Evolutionary conservation across 1,140 invertebrate species (phyloP).

Genomic region (Phocides pigmalion): DNA sequence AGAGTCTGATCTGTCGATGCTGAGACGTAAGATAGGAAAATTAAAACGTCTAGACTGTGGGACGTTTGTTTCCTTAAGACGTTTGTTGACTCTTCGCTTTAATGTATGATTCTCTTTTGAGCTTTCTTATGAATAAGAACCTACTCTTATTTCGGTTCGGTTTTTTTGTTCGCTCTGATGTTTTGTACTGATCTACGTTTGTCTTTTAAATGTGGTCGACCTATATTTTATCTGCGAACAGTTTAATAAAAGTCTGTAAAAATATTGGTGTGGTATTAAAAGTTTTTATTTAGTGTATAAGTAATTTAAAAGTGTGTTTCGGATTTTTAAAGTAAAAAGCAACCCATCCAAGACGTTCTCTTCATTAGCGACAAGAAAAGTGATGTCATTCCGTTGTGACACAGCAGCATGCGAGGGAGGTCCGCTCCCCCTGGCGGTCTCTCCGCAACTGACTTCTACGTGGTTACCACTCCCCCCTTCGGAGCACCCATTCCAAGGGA

Average conservation of each 20-base stretch:
- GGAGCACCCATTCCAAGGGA: slow-evolving; percentile 43
- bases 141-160: slow-evolving; percentile 4
- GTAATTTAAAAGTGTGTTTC: neutral
- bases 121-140: slow-evolving; percentile 10
- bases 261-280: too few relatives aligned
- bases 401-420: slow-evolving; percentile 70
- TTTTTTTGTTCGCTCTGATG: slow-evolving; percentile 41
- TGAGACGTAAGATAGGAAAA: slow-evolving; percentile 68
- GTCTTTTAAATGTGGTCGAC: too few relatives aligned
- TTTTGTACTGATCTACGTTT: neutral
- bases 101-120: slow-evolving; percentile 41
- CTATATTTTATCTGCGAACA: too few relatives aligned
- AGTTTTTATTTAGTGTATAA: neutral
- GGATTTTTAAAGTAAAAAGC: slow-evolving; percentile 48
- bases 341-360: slow-evolving; percentile 72
- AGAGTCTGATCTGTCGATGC: slow-evolving; percentile 62
- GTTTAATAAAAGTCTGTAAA: neutral
- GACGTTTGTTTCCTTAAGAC: slow-evolving; percentile 60
- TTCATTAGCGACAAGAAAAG: slow-evolving; percentile 82
- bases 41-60: slow-evolving; percentile 74
- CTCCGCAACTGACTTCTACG: slow-evolving; percentile 73
- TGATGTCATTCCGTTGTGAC: slow-evolving; percentile 79
- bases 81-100: slow-evolving; percentile 39
- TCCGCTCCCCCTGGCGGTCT: slow-evolving; percentile 67
- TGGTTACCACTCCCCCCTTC: slow-evolving; percentile 53